phyloP scores from a whole-genome alignment of 1,140 invertebrate genomes.

The Onthophagus taurus region DNA sequence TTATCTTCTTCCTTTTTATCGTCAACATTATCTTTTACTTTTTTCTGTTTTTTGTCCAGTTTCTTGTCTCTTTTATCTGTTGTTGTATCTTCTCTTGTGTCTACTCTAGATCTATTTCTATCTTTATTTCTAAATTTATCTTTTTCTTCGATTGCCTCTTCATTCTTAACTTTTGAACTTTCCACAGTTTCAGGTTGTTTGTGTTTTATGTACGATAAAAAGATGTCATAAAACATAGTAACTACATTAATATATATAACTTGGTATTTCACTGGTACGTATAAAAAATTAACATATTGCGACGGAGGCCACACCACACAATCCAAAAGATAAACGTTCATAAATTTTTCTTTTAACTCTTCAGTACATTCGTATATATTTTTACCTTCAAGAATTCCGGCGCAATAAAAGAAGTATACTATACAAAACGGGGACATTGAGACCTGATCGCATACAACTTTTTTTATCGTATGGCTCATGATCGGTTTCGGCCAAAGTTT shows the following conservation, averaged over 20 bases:
- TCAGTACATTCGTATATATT: conserved; percentile 41
- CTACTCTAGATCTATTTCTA: too few relatives aligned
- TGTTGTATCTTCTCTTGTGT: too few relatives aligned
- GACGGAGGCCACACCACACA: conserved; percentile 72
- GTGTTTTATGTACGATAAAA: conserved; percentile 73
- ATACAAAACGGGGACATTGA: conserved; percentile 66
- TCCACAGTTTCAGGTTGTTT: too few relatives aligned
- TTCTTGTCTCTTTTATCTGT: too few relatives aligned
- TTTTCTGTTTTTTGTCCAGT: too few relatives aligned
- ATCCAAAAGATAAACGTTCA: conserved; percentile 55
- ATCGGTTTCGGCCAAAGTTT: conserved; percentile 52
- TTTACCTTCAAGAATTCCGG: conserved; percentile 57
- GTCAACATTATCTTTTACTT: too few relatives aligned
- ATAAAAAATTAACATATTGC: conserved; percentile 71
- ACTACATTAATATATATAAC: conserved; percentile 70
- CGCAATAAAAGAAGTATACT: conserved; percentile 59
- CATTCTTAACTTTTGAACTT: too few relatives aligned
- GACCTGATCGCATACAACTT: conserved; percentile 63
- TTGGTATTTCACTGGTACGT: conserved; percentile 61
- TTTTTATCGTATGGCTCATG: conserved; percentile 49
- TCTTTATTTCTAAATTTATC: too few relatives aligned
- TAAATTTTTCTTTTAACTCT: conserved; percentile 58
- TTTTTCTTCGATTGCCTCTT: too few relatives aligned
- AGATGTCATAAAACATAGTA: conserved; percentile 69
- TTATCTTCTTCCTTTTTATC: too few relatives aligned